A percentile compares a stretch with the other conserved stretches of the same genome.
These are phyloP conservation scores for Cacatua alba DNA, from an alignment of 2,113 vertebrate species.

Conservation along the genomic window DNA sequence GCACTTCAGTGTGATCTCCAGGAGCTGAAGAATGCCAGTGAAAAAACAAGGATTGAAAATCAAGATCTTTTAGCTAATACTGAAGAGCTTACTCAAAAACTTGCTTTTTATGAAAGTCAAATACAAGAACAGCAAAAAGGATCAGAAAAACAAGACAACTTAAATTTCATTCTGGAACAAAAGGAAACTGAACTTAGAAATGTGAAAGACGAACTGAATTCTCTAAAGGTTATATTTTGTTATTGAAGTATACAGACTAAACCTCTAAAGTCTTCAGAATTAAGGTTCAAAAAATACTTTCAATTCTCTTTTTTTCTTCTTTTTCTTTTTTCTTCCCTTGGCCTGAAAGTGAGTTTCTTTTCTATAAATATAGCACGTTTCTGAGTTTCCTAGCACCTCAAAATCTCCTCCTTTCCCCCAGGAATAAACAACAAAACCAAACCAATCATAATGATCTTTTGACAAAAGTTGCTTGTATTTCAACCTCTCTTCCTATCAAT, in stretches of 20 bases:
- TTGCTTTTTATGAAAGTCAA: conserved; percentile 71
- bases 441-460: not conserved
- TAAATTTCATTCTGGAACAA: conserved; percentile 77
- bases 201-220: conserved; percentile 79
- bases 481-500: not conserved
- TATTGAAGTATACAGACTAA: conserved; percentile 69
- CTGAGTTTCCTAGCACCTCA: not conserved
- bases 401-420: not conserved
- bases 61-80: conserved; percentile 74
- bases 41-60: conserved; percentile 83
- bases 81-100: conserved; percentile 69
- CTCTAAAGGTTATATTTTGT: conserved; percentile 85
- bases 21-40: conserved; percentile 80
- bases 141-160: conserved; percentile 66
- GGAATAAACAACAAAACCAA: not conserved
- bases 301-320: conserved; percentile 15
- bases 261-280: conserved; percentile 63
- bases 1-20: conserved; percentile 81
- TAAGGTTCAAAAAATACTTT: conserved; percentile 65
- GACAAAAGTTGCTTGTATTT: not conserved
- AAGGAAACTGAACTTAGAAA: conserved; percentile 83
- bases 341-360: conserved; percentile 30
- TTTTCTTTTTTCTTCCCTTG: not conserved
- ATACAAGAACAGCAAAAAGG: conserved; percentile 55
- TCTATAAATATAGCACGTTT: not conserved